Evolutionary conservation across 2,888 invertebrate genomes (phyloP), one percentile per base, ranked within the genome.

Genomic region (Apamea anceps): DNA sequence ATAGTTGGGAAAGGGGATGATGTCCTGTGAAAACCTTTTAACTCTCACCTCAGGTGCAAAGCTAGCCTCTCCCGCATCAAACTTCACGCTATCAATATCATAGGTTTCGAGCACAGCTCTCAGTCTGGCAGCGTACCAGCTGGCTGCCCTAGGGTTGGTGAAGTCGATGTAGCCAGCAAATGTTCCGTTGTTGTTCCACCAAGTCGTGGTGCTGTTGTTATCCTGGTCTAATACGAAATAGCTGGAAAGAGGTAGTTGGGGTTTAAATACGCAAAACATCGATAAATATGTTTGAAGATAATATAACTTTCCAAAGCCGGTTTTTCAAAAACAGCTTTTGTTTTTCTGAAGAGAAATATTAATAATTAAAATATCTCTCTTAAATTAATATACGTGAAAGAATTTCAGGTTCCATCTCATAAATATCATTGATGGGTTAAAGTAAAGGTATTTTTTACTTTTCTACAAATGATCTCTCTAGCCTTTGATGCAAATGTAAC

Each of bases 41-140:
- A 54, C 3, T 4, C 75, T 79, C 80, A 97, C 97, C 93, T 97
- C 97, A 3, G 98, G 98, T 0, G 97, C 93, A 96, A 97, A 98
- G 78, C 97, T 97, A 42, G 97, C 96, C 93, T 98, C 98, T 21
- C 98, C 99, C 48, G 98, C 98, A 90, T 99, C 98, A 91, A 98
- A 98, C 94, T 98, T 98, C 88, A 98, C 98, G 85, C 98, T 98
- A 88, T 98, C 98, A 32, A 99, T 97, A 2, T 97, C 98, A 74
- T 97, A 97, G 13, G 97, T 95, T 0, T 96, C 94, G 81, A 97
- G 95, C 8, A 99, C 90, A 13, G 91, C 91, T 83, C 94, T 96
- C 37, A 98, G 93, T 76, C 97, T 93, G 3, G 90, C 91, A 32
- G 96, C 93, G 96, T 97, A 98, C 98, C 98, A 98, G 97, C 98